These are phyloP conservation scores for Melanerpes aurifrons DNA, from an alignment of 2,113 vertebrate genomes.

Conservation along the genomic window DNA sequence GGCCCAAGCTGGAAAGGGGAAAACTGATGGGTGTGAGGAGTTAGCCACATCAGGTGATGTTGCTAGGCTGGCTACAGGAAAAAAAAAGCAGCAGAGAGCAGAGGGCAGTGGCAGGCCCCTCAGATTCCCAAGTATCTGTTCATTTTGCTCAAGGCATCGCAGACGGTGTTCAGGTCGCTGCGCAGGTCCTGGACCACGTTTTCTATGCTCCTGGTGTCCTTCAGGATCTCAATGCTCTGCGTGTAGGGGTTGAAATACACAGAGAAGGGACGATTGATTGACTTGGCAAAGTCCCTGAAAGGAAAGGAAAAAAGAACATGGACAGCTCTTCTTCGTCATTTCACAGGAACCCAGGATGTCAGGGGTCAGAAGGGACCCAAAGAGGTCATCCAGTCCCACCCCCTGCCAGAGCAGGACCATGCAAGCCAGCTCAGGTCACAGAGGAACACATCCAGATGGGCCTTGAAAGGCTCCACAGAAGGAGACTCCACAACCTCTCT, in stretches of 20 bases:
- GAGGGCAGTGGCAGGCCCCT: slow-evolving; percentile 1
- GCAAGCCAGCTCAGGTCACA: no score
- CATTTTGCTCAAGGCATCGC: slow-evolving; percentile 96
- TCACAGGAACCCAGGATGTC: no score
- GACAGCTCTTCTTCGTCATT: neutral
- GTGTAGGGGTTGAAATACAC: slow-evolving; percentile 99
- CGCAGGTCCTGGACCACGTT: slow-evolving; percentile 95
- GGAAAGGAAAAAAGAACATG: slow-evolving; percentile 37
- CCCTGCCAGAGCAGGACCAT: no score
- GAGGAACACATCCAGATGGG: no score
- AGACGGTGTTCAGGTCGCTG: slow-evolving; percentile 94
- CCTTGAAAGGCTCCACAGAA: no score
- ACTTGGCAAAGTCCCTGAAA: slow-evolving; percentile 94
- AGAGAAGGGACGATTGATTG: slow-evolving; percentile 93
- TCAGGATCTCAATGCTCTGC: slow-evolving; percentile 93
- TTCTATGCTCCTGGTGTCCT: slow-evolving; percentile 94
- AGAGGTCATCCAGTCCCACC: no score
- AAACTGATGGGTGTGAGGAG: slow-evolving; percentile 1
- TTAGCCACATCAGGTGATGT: slow-evolving; percentile 1
- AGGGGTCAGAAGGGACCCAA: no score
- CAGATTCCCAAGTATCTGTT: slow-evolving; percentile 96
- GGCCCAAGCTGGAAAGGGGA: slow-evolving; percentile 59
- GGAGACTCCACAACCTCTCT: no score
- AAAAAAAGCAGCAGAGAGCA: neutral
- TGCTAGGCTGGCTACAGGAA: slow-evolving; percentile 2